Evolutionary conservation across 2,113 vertebrate species (phyloP).

Genomic region (Leptobrachium leishanense): DNA sequence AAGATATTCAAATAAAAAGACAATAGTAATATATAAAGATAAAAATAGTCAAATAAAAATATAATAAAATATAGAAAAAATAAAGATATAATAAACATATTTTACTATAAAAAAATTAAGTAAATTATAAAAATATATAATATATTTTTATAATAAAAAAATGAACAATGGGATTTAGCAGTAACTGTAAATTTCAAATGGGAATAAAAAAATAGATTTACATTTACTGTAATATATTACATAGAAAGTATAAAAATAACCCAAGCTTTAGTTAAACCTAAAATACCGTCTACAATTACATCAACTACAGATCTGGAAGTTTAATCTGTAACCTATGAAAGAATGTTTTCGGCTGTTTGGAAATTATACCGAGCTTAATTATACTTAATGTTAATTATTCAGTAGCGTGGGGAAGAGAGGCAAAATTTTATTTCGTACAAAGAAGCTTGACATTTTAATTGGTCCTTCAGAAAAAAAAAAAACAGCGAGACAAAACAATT

Average conservation of each 20-base stretch:
- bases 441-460: constrained; percentile 75
- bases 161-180: neutral
- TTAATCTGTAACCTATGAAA: constrained; percentile 59
- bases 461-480: constrained; percentile 68
- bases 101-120: too few species aligned
- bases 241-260: constrained; percentile 16
- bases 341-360: constrained; percentile 54
- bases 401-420: constrained; percentile 63
- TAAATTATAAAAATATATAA: too few species aligned
- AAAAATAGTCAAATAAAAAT: too few species aligned
- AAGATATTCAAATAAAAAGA: too few species aligned
- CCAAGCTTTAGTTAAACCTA: constrained; percentile 50
- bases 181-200: too few species aligned
- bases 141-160: too few species aligned
- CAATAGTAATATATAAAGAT: too few species aligned
- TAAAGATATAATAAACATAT: too few species aligned
- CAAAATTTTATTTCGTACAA: constrained; percentile 68
- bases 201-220: too few species aligned
- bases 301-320: constrained; percentile 48
- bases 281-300: constrained; percentile 41
- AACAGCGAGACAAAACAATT: constrained; percentile 72
- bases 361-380: constrained; percentile 71
- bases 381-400: constrained; percentile 73
- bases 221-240: too few species aligned
- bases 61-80: too few species aligned